Evolutionary conservation across 2,113 vertebrate genomes (phyloP).

Genomic region (cat (Felis catus)): DNA sequence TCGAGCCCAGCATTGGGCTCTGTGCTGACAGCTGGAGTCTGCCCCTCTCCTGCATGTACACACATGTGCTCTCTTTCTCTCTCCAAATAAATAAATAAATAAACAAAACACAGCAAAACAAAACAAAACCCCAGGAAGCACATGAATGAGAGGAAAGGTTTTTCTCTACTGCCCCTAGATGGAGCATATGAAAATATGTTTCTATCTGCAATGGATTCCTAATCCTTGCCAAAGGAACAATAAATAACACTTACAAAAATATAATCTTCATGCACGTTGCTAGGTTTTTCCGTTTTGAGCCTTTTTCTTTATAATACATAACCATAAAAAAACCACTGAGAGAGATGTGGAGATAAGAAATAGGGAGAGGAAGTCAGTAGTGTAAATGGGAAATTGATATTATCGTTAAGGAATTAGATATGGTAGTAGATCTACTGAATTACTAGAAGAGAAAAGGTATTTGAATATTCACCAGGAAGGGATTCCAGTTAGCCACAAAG

Average conservation of each 20-base stretch:
- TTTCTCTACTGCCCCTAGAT: neutral
- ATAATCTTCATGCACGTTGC: neutral
- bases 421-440: conserved; percentile 22
- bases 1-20: no score
- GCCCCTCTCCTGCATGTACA: no score
- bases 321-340: neutral
- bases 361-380: neutral
- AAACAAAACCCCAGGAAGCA: neutral
- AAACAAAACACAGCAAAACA: no score
- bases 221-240: conserved; percentile 10
- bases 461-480: conserved; percentile 54
- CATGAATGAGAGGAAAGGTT: neutral
- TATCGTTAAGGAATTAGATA: neutral
- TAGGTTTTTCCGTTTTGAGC: conserved; percentile 41
- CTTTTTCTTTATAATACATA: conserved; percentile 33
- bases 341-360: conserved; percentile 1
- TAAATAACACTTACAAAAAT: conserved; percentile 6
- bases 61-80: no score
- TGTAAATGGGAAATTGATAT: conserved; percentile 17
- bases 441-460: conserved; percentile 35
- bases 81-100: no score
- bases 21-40: no score
- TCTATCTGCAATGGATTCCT: neutral
- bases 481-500: conserved; percentile 39
- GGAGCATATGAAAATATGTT: neutral